Percentiles rank a stretch among this genome's conserved stretches.
phyloP scores from a whole-genome alignment of 1,140 invertebrate species.

The Euura saliciscinereae region DNA sequence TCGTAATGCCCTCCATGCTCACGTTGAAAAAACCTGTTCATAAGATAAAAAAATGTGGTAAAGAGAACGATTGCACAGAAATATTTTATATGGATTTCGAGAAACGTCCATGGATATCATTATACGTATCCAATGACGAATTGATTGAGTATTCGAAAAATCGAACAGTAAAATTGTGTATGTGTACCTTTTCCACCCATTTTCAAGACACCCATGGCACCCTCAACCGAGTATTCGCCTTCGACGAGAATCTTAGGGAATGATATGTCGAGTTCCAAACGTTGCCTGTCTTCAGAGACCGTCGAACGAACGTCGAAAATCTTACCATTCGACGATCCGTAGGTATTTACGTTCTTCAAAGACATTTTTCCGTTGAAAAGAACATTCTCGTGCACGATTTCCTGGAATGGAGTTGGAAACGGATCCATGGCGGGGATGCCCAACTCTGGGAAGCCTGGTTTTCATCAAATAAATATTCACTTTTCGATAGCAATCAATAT shows the following conservation, averaged over 20 bases:
- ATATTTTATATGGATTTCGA: not conserved
- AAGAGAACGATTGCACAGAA: not conserved
- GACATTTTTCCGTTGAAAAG: constrained; percentile 56
- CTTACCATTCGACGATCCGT: constrained; percentile 54
- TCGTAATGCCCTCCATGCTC: constrained; percentile 44
- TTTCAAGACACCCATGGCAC: constrained; percentile 54
- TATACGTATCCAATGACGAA: too few relatives aligned
- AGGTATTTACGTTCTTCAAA: constrained; percentile 54
- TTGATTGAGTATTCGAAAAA: too few relatives aligned
- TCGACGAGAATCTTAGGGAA: constrained; percentile 55
- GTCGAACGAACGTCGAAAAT: constrained; percentile 62
- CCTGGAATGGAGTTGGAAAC: constrained; percentile 51
- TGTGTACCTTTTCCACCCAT: constrained; percentile 58
- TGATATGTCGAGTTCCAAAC: constrained; percentile 62
- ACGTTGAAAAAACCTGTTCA: constrained; percentile 49
- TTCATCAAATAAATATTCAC: too few relatives aligned
- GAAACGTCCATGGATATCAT: too few relatives aligned
- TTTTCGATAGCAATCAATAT: too few relatives aligned
- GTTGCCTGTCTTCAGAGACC: constrained; percentile 57
- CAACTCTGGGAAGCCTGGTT: constrained; percentile 43
- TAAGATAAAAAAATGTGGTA: not conserved
- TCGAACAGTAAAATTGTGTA: not conserved
- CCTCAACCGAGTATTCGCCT: constrained; percentile 61
- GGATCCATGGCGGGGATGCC: constrained; percentile 60
- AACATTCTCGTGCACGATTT: constrained; percentile 56